Percentiles rank a stretch among this genome's conserved stretches.
phyloP scores from a whole-genome alignment of 2,888 invertebrate genomes.

The Chymomyza amoena region DNA sequence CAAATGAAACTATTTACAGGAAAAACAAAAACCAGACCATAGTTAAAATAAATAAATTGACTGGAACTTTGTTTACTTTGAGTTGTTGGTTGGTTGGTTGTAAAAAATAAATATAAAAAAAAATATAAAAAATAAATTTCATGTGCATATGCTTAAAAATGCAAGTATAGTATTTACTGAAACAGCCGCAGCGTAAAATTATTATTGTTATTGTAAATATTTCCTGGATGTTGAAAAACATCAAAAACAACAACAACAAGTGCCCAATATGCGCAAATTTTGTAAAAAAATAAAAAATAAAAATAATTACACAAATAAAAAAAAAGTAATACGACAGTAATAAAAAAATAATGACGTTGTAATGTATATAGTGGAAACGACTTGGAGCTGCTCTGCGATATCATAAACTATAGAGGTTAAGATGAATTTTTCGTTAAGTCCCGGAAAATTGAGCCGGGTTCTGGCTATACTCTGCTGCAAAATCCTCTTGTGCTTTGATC shows the following conservation, averaged over 20 bases:
- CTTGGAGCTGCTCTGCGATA: not conserved
- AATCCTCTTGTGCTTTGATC: conserved; percentile 4
- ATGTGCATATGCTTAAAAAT: conserved; percentile 65
- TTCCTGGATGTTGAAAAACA: conserved; percentile 17
- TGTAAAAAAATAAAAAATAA: not conserved
- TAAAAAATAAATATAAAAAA: conserved; percentile 8
- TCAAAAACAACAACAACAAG: conserved; percentile 12
- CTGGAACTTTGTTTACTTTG: not conserved
- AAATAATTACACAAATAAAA: conserved; percentile 4
- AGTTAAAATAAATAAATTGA: not conserved
- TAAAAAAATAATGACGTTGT: not conserved
- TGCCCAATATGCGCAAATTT: not conserved
- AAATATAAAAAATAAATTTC: conserved; percentile 28
- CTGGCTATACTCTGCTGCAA: too few relatives aligned
- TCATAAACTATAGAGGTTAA: not conserved
- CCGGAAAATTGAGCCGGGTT: too few relatives aligned
- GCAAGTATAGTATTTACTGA: conserved; percentile 69
- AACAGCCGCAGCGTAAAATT: conserved; percentile 55
- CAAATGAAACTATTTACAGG: not conserved
- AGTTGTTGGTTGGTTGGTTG: not conserved
- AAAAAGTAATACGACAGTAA: not conserved
- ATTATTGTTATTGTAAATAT: conserved; percentile 62
- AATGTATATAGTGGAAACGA: not conserved
- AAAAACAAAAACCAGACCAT: not conserved
- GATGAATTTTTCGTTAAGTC: not conserved